These are phyloP conservation scores for Plutomurus gul DNA, from an alignment of 1,140 invertebrate genomes.

Conservation along the genomic window DNA sequence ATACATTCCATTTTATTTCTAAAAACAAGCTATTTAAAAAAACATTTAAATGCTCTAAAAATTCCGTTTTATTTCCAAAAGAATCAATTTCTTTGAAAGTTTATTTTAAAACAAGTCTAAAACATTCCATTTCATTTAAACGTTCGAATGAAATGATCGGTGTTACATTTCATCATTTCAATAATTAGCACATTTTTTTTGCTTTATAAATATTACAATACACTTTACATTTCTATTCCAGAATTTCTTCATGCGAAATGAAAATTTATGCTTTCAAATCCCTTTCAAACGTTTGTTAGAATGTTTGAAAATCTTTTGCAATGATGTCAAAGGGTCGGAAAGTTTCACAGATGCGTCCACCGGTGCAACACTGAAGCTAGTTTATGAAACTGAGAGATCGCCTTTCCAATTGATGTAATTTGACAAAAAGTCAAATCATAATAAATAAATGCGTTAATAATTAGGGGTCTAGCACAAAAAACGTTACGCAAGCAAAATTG, in stretches of 20 bases:
- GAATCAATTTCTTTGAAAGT: too few relatives aligned
- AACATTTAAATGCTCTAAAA: too few relatives aligned
- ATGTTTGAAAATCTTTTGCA: conserved; percentile 36
- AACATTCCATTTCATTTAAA: too few relatives aligned
- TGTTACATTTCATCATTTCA: neutral
- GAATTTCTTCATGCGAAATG: neutral
- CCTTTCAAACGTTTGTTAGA: conserved; percentile 35
- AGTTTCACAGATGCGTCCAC: neutral
- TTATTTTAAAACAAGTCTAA: too few relatives aligned
- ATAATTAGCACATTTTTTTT: neutral
- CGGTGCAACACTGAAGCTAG: neutral
- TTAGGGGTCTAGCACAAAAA: neutral
- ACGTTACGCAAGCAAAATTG: neutral
- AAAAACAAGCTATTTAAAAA: too few relatives aligned
- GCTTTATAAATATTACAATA: neutral
- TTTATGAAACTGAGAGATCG: neutral
- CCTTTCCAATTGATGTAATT: conserved; percentile 14
- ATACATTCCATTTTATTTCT: too few relatives aligned
- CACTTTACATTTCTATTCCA: neutral
- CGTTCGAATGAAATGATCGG: too few relatives aligned
- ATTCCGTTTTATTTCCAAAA: too few relatives aligned
- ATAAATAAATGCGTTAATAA: neutral
- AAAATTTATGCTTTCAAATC: neutral
- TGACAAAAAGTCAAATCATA: neutral
- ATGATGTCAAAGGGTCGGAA: conserved; percentile 1